Base-by-base conservation (phyloP, 1,140 invertebrate genomes). In the Maniola jurtina region DNA sequence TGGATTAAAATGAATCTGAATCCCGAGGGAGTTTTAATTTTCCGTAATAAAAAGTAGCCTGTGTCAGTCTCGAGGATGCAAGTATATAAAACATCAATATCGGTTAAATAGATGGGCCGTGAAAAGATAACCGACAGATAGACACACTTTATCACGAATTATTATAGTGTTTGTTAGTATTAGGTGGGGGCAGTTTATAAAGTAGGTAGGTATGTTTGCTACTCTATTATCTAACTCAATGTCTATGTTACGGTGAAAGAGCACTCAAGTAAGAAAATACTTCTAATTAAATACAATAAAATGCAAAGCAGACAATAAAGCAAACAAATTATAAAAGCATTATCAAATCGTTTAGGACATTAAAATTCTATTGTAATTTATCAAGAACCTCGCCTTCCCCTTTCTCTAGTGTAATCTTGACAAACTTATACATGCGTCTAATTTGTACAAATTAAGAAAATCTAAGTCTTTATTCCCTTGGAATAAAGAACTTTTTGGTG, bases 281-380 rank as follows among this genome's bases (percentile, higher is more conserved):
- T 66, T 62, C 65, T 80, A 87, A 88, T 89, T 89, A 88, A 86
- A 80, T 82, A 78, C 77, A 83, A 89, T 87, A 89, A 89, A 89
- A 89, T 88, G 76, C 76, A 87, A 88, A 89, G 62, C 74, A 81
- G 74, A 85, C 74, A 81, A 86, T 86, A 88, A 88, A 86, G 83
- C 83, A 89, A 89, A 89, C 87, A 88, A 84, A 89, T 89, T 89
- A 89, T 87, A 87, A 88, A 87, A 70, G 70, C 81, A 89, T 89
- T 88, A 87, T 77, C 74, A 77, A 84, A 80, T 84, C 80, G 82
- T 80, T 80, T 73, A 66, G 76, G 76, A 78, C 83, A 84, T 87
- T 86, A 84, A 86, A 84, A 88, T 88, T 89, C 81, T 87, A 87
- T 86, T 81, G 82, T 88, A 85, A 87, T 88, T 80, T 83, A 87